These are phyloP conservation scores for Thyatira batis DNA, from an alignment of 2,888 invertebrate genomes.

Conservation along the genomic window DNA sequence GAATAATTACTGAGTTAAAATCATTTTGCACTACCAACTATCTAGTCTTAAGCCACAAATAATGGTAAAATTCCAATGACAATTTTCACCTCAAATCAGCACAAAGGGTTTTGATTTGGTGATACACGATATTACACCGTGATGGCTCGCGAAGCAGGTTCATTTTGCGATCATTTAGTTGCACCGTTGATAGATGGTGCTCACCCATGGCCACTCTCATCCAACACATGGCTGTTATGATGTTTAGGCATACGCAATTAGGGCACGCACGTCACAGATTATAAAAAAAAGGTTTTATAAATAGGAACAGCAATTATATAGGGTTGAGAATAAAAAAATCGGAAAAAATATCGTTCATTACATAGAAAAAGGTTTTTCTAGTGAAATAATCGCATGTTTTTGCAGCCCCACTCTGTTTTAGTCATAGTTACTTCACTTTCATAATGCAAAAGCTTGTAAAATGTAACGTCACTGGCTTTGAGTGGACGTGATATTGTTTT, in stretches of 20 bases:
- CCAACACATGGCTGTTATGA: constrained; percentile 33
- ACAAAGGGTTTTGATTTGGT: constrained; percentile 31
- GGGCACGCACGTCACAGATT: not conserved
- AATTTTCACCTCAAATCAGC: constrained; percentile 18
- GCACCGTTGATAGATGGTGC: constrained; percentile 31
- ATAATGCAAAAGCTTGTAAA: constrained; percentile 35
- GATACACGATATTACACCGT: constrained; percentile 47
- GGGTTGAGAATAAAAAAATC: too few relatives aligned
- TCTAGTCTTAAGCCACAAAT: constrained; percentile 2
- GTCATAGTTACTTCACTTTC: constrained; percentile 21
- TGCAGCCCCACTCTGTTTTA: constrained; percentile 22
- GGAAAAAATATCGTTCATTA: not conserved
- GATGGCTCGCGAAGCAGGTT: constrained; percentile 33
- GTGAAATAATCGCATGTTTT: constrained; percentile 43
- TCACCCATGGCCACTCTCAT: constrained; percentile 44
- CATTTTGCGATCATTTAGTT: constrained; percentile 33
- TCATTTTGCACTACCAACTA: not conserved
- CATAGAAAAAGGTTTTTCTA: not conserved
- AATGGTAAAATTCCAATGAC: too few relatives aligned
- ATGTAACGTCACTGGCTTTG: constrained; percentile 67
- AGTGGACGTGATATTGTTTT: constrained; percentile 61
- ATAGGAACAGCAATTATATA: too few relatives aligned
- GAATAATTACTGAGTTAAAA: not conserved
- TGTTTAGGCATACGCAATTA: not conserved
- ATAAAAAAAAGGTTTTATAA: too few relatives aligned